Evolutionary conservation across 2,113 vertebrate species (phyloP).

Genomic region (Peromyscus maniculatus): DNA sequence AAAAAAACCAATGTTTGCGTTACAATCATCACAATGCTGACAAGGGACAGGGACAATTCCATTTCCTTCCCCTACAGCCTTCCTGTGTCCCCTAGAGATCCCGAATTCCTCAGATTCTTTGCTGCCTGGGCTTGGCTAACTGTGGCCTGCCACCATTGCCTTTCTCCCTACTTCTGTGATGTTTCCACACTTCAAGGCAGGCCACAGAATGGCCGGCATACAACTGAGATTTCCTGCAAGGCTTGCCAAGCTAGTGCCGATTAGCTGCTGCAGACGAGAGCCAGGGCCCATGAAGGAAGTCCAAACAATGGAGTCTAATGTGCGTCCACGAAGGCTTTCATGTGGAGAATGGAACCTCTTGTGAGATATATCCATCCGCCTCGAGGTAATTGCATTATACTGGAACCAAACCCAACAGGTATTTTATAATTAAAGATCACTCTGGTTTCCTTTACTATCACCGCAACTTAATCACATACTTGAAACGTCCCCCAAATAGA

Average conservation of each 20-base stretch:
- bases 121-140: constrained; percentile 61
- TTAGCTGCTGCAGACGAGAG: constrained; percentile 50
- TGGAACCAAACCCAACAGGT: constrained; percentile 83
- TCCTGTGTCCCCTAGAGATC: constrained; percentile 74
- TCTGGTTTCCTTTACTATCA: constrained; percentile 80
- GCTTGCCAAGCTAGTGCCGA: constrained; percentile 60
- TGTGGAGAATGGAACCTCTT: constrained; percentile 73
- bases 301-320: constrained; percentile 68
- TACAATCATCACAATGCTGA: constrained; percentile 60
- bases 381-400: constrained; percentile 80
- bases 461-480: constrained; percentile 81
- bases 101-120: constrained; percentile 73
- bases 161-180: constrained; percentile 77
- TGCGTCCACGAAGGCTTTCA: constrained; percentile 68
- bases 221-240: constrained; percentile 71
- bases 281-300: background rate
- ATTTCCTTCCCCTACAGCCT: constrained; percentile 63
- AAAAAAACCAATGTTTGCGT: constrained; percentile 30
- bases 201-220: constrained; percentile 59
- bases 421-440: constrained; percentile 85
- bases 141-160: constrained; percentile 54
- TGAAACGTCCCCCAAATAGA: constrained; percentile 75
- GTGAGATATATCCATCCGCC: constrained; percentile 69
- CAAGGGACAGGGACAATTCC: constrained; percentile 64
- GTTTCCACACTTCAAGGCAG: constrained; percentile 73